A percentile compares a stretch with the other conserved stretches of the same genome.
Conservation (phyloP, 1,140 invertebrate genomes). For the Saccostrea cuccullata region DNA sequence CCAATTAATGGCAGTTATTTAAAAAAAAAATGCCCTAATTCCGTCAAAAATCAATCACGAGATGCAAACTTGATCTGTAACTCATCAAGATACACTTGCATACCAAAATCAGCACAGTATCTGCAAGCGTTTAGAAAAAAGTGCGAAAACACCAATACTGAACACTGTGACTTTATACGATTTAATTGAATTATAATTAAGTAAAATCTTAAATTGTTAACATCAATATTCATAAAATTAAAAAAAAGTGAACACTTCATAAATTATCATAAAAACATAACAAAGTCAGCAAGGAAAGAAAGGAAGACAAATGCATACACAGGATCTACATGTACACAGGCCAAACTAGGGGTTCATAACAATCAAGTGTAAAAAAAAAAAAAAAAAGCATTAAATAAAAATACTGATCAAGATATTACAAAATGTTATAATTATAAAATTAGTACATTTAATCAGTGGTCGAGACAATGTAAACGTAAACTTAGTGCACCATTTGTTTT, state of each 20-base stretch:
- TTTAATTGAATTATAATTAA: constrained; percentile 21
- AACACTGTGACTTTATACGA: background rate
- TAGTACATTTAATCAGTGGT: too few species aligned
- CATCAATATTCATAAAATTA: constrained; percentile 21
- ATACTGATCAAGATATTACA: constrained; percentile 16
- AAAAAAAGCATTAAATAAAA: background rate
- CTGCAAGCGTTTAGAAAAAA: too few species aligned
- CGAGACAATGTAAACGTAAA: too few species aligned
- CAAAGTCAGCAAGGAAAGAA: background rate
- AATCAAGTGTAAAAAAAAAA: background rate
- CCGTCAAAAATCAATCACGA: too few species aligned
- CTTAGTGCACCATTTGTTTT: too few species aligned
- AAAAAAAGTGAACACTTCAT: constrained; percentile 24
- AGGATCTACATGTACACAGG: background rate
- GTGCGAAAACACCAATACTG: too few species aligned
- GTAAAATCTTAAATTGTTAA: constrained; percentile 24
- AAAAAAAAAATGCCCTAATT: too few species aligned
- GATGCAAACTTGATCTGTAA: too few species aligned
- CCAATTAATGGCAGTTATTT: too few species aligned
- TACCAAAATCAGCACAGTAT: too few species aligned
- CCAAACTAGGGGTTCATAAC: background rate
- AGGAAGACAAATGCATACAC: constrained; percentile 7
- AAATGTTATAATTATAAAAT: too few species aligned
- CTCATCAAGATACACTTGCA: too few species aligned
- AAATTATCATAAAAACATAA: constrained; percentile 30